Percentiles rank a stretch among this genome's conserved stretches.
Conservation (phyloP, 2,113 vertebrate genomes). For the Variabilichromis moorii region DNA sequence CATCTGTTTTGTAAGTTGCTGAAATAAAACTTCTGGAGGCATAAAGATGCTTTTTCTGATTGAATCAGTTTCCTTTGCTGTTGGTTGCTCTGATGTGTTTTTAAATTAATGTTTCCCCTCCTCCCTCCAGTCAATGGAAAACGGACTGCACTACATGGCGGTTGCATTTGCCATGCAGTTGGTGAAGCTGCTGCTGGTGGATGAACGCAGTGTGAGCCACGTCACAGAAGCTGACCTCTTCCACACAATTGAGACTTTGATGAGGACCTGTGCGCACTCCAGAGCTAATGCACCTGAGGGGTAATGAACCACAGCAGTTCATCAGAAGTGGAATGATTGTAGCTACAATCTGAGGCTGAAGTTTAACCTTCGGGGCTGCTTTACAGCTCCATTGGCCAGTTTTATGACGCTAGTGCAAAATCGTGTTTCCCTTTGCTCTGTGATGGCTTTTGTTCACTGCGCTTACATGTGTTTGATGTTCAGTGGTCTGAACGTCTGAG, state of each 20-base stretch:
- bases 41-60: neutral
- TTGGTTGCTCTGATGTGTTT: neutral
- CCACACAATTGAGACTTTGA: conserved; percentile 96
- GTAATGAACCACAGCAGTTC: conserved; percentile 62
- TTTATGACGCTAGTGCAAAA: neutral
- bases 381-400: neutral
- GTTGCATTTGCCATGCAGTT: conserved; percentile 98
- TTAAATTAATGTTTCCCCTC: neutral
- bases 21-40: neutral
- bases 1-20: neutral
- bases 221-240: conserved; percentile 97
- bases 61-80: neutral
- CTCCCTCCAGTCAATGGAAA: conserved; percentile 89
- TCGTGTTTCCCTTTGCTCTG: neutral
- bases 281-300: conserved; percentile 97
- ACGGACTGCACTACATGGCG: conserved; percentile 98
- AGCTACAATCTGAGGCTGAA: rapidly evolving
- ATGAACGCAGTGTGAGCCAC: conserved; percentile 92
- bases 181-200: conserved; percentile 94
- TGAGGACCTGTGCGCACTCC: conserved; percentile 98
- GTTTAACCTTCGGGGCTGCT: neutral
- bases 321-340: neutral
- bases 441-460: neutral
- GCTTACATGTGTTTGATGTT: neutral
- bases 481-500: neutral